Base-by-base conservation (phyloP, 2,797 vertebrate species). In the Phataginus tetradactyla region DNA sequence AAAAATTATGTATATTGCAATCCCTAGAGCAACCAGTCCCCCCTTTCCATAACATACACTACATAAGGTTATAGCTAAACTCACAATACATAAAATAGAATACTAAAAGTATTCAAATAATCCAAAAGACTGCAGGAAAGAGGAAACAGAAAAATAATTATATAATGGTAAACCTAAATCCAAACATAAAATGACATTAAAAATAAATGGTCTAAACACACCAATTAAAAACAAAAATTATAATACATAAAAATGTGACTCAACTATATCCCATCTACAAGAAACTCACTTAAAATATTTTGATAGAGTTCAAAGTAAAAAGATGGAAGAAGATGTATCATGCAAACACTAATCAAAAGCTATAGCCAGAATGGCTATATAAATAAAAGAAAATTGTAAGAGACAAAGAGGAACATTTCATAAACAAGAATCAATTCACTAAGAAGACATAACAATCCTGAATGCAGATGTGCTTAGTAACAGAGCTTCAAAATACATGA, bases 101-200 rank as follows among this genome's bases (percentile, higher is more conserved):
- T 42, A 61, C n/a, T 74, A 32, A 90, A 93, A 92, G 74, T 12
- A 79, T 78, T 89, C 66, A 72, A 81, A 71, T 86, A 92, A 74
- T 29, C 32, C 27, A 23, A 78, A 71, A 92, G 39, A 80, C 34
- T 42, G 10, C 39, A 66, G 3, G 20, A 66, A 78, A 68, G 14
- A 80, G 32, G n/a, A 94, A 88, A 74, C 4, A 71, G 15, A 39
- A 8, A 27, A 49, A 27, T 78, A 57, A 85, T 71, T 45, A 81
- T 13, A 69, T 21, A 85, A 80, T 20, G 10, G 17, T 49, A 59
- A 9, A 49, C 42, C 32, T 68, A 66, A 84, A 23, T 45, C 7
- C 66, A 94, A 64, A 45, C 55, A 71, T 61, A 83, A 8, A 85
- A 71, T 61, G 61, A 59, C 13, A 57, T 63, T 77, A 77, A 69